Percentiles rank a stretch among this genome's conserved stretches.
Evolutionary conservation across 2,113 vertebrate genomes (phyloP).

Genomic region (Peromyscus californicus): DNA sequence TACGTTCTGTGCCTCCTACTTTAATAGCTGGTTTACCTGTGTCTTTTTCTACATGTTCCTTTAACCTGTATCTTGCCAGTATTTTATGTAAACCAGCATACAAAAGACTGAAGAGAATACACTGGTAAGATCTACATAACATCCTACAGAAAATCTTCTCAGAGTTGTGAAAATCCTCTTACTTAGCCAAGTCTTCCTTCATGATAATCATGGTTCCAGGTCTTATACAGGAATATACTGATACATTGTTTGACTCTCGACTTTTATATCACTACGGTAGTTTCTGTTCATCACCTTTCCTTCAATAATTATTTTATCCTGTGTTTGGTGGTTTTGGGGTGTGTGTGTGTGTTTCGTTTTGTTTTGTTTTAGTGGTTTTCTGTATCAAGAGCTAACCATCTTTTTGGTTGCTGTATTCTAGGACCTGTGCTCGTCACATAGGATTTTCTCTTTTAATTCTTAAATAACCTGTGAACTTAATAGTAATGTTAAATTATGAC

Average conservation of each 20-base stretch:
- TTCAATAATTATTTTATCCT: slow-evolving; percentile 36
- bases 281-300: slow-evolving; percentile 32
- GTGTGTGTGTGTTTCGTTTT: too few species aligned
- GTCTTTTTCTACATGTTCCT: background rate
- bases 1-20: background rate
- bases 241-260: background rate
- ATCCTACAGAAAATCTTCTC: background rate
- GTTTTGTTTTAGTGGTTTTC: background rate
- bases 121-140: background rate
- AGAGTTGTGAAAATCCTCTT: slow-evolving; percentile 23
- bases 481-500: slow-evolving; percentile 4
- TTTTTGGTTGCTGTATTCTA: background rate
- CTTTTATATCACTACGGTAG: background rate
- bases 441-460: slow-evolving; percentile 41
- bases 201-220: background rate
- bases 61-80: slow-evolving; percentile 16
- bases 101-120: slow-evolving; percentile 13
- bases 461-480: slow-evolving; percentile 24
- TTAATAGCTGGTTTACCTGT: background rate
- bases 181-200: background rate
- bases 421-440: background rate
- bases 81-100: slow-evolving; percentile 13
- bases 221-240: background rate
- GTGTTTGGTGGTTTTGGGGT: background rate
- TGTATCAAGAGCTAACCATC: slow-evolving; percentile 41